Conservation (phyloP, 2,888 invertebrate species). For the Drosophila tanythrix region DNA sequence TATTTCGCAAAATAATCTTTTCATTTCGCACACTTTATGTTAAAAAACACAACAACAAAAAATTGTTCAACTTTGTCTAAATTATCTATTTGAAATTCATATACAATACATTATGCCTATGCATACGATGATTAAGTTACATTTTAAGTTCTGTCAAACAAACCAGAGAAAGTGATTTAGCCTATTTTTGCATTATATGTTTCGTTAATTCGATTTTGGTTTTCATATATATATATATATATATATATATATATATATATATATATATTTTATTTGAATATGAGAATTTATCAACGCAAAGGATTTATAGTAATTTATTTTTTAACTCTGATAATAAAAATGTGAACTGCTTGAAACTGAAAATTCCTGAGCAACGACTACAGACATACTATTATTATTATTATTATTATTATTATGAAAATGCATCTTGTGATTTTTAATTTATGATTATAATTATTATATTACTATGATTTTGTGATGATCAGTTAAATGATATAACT, state of each 20-base stretch:
- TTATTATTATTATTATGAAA: slow-evolving; percentile 22
- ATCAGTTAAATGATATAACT: slow-evolving; percentile 35
- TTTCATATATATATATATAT: background rate
- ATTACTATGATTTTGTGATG: slow-evolving; percentile 45
- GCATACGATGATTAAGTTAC: slow-evolving; percentile 23
- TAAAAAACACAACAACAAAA: background rate
- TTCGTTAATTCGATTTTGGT: slow-evolving; percentile 22
- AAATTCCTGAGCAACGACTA: slow-evolving; percentile 44
- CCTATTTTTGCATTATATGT: slow-evolving; percentile 32
- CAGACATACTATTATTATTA: slow-evolving; percentile 25
- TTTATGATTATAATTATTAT: slow-evolving; percentile 35
- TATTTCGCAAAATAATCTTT: slow-evolving; percentile 20
- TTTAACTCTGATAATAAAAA: slow-evolving; percentile 28
- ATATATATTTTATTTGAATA: slow-evolving; percentile 8
- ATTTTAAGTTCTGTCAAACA: slow-evolving; percentile 15
- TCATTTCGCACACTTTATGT: slow-evolving; percentile 5
- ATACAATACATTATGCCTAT: slow-evolving; percentile 36
- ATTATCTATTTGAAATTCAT: slow-evolving; percentile 13
- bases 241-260: too few relatives aligned
- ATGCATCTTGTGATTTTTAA: slow-evolving; percentile 43
- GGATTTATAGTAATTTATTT: slow-evolving; percentile 16
- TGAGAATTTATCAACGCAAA: slow-evolving; percentile 24
- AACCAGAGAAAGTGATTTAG: slow-evolving; percentile 47
- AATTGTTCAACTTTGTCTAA: background rate
- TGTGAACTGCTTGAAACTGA: slow-evolving; percentile 38